These are phyloP conservation scores for Drosophila sulfurigaster DNA, from an alignment of 1,140 invertebrate genomes.

Conservation along the genomic window DNA sequence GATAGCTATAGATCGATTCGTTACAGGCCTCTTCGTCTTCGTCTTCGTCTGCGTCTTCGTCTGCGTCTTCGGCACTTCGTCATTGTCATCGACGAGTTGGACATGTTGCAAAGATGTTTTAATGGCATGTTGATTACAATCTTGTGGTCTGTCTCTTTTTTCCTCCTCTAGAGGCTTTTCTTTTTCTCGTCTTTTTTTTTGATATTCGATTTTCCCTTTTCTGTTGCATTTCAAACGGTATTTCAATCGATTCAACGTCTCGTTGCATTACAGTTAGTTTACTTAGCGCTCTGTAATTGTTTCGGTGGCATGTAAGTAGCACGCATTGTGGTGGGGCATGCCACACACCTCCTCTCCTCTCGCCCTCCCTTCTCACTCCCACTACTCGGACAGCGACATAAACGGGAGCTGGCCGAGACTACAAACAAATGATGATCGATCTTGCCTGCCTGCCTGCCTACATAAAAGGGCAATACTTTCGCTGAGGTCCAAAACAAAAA, in stretches of 20 bases:
- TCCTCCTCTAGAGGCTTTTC: background rate
- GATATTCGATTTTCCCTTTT: background rate
- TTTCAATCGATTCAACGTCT: slow-evolving; percentile 57
- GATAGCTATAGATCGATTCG: slow-evolving; percentile 65
- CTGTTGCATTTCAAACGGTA: slow-evolving; percentile 58
- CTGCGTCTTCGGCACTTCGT: slow-evolving; percentile 57
- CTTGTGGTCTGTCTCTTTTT: slow-evolving; percentile 64
- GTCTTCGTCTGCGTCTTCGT: slow-evolving; percentile 3
- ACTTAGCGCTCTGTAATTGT: slow-evolving; percentile 82
- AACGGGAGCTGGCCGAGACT: slow-evolving; percentile 74
- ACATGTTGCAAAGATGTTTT: slow-evolving; percentile 80
- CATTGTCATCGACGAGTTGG: slow-evolving; percentile 76
- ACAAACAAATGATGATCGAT: slow-evolving; percentile 81
- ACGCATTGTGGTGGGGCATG: slow-evolving; percentile 62
- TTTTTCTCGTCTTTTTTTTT: slow-evolving; percentile 54
- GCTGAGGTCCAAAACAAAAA: slow-evolving; percentile 38
- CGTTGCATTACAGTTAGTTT: slow-evolving; percentile 79
- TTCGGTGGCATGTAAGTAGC: slow-evolving; percentile 83
- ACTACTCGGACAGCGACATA: slow-evolving; percentile 44
- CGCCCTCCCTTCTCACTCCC: background rate
- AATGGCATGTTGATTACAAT: slow-evolving; percentile 84
- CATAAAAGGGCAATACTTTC: slow-evolving; percentile 72
- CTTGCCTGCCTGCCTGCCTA: slow-evolving; percentile 44
- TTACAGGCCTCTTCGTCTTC: slow-evolving; percentile 38
- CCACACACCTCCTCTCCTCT: background rate